A percentile compares a stretch with the other conserved stretches of the same genome.
Evolutionary conservation across 1,140 invertebrate species (phyloP).

Genomic region (Drosophila ogumai): DNA sequence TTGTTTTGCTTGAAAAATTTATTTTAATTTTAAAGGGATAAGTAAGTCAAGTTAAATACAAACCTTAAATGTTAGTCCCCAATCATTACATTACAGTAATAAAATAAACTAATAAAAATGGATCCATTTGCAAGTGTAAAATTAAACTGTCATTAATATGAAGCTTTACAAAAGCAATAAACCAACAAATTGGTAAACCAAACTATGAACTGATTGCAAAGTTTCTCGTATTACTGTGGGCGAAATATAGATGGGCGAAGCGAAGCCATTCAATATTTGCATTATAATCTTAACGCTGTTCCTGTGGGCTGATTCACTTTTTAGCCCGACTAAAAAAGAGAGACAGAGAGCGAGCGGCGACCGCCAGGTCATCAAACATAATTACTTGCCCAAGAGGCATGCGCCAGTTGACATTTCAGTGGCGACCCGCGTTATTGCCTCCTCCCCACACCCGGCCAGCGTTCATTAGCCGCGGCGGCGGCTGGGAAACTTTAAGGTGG

Average conservation of each 20-base stretch:
- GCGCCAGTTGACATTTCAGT: conserved; percentile 69
- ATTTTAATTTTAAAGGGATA: neutral
- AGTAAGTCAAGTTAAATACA: accelerated
- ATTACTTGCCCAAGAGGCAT: conserved; percentile 76
- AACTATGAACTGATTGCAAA: conserved; percentile 47
- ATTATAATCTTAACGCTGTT: conserved; percentile 48
- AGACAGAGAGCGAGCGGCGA: conserved; percentile 14
- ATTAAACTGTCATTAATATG: conserved; percentile 15
- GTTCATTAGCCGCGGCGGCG: conserved; percentile 56
- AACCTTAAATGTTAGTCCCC: neutral
- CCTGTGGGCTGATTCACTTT: conserved; percentile 36
- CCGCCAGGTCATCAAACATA: conserved; percentile 71
- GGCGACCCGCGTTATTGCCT: conserved; percentile 30
- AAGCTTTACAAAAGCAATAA: conserved; percentile 19
- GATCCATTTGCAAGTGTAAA: conserved; percentile 4
- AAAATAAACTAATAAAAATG: neutral
- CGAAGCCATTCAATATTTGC: conserved; percentile 51
- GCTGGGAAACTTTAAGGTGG: conserved; percentile 59
- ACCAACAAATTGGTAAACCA: conserved; percentile 37
- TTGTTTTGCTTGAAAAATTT: neutral
- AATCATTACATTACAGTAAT: neutral
- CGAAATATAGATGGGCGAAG: conserved; percentile 32
- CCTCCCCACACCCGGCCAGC: neutral
- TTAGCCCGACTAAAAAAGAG: conserved; percentile 16
- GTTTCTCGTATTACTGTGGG: conserved; percentile 23